Evolutionary conservation across 1,140 invertebrate genomes (phyloP).

Genomic region (Melitaea cinxia): DNA sequence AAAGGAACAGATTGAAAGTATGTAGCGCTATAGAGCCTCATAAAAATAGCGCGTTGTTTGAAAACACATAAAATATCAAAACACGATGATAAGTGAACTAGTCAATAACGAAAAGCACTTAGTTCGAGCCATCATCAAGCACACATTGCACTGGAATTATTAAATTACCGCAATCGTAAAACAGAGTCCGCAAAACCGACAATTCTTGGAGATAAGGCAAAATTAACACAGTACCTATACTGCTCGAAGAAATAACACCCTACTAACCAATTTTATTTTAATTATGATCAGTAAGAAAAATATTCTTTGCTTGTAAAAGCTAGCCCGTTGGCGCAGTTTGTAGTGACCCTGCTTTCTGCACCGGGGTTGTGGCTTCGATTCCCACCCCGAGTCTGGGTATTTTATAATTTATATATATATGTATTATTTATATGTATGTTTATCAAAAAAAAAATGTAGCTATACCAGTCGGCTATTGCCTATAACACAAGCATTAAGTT

Average conservation of each 20-base stretch:
- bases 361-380: too few species aligned
- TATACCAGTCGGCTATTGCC: too few species aligned
- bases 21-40: too few species aligned
- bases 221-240: background rate
- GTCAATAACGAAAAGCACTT: background rate
- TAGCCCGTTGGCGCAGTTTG: too few species aligned
- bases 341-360: too few species aligned
- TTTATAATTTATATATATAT: too few species aligned
- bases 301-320: background rate
- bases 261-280: background rate
- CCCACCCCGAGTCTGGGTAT: too few species aligned
- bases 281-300: background rate
- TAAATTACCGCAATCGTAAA: conserved; percentile 13
- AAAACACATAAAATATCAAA: background rate
- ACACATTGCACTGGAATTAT: conserved; percentile 7
- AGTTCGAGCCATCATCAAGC: background rate
- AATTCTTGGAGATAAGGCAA: conserved; percentile 1
- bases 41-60: background rate
- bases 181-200: conserved; percentile 4
- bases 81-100: background rate
- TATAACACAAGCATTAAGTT: too few species aligned
- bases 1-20: too few species aligned
- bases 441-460: too few species aligned
- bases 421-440: too few species aligned
- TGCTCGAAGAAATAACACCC: background rate